Evolutionary conservation across 1,140 invertebrate species (phyloP).

Genomic region (Drosophila persimilis): DNA sequence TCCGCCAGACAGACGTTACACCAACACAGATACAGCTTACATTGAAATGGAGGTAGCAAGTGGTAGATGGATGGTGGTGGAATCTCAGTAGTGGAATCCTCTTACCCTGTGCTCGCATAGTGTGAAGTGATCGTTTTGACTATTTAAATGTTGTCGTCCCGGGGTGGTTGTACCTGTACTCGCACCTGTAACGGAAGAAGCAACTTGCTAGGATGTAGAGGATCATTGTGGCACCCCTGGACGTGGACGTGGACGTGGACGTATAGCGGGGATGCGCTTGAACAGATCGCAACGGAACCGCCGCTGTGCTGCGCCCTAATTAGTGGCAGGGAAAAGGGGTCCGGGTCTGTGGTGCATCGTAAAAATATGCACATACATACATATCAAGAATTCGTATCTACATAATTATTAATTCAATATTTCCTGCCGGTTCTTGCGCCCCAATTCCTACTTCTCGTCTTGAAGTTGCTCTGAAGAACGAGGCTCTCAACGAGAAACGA

Average conservation of each 20-base stretch:
- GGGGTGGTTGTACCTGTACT: constrained; percentile 34
- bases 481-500: too few species aligned
- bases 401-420: constrained; percentile 77
- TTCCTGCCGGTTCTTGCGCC: constrained; percentile 50
- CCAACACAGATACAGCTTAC: not conserved
- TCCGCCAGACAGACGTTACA: constrained; percentile 32
- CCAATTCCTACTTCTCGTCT: constrained; percentile 22
- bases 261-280: constrained; percentile 49
- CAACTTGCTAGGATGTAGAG: constrained; percentile 29
- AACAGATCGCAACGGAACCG: constrained; percentile 49
- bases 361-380: constrained; percentile 44
- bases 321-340: constrained; percentile 31
- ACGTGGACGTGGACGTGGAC: constrained; percentile 1
- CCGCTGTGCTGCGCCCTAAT: constrained; percentile 54
- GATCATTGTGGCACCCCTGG: not conserved
- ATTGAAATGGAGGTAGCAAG: too few species aligned
- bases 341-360: constrained; percentile 21
- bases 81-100: constrained; percentile 56
- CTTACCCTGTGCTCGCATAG: constrained; percentile 42
- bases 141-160: constrained; percentile 65
- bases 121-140: constrained; percentile 76
- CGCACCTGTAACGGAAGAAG: constrained; percentile 9
- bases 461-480: constrained; percentile 10
- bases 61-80: constrained; percentile 48
- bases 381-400: constrained; percentile 50